Percentiles rank a stretch among this genome's conserved stretches.
Evolutionary conservation across 2,888 invertebrate genomes (phyloP).

Genomic region (Limnephilus rhombicus): DNA sequence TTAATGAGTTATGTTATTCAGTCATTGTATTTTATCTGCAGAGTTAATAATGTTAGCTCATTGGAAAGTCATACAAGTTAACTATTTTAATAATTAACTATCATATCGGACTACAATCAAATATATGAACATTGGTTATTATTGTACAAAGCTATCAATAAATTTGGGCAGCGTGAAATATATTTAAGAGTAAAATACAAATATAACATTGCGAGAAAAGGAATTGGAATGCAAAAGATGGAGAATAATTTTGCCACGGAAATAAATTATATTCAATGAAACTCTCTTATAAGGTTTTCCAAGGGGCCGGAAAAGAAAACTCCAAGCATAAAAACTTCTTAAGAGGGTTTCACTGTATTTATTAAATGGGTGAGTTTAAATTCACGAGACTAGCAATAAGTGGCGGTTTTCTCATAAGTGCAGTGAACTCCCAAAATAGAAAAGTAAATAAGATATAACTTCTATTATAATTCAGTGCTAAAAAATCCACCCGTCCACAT

Average conservation of each 20-base stretch:
- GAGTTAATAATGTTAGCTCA: background rate
- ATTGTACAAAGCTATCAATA: background rate
- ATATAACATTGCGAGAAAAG: background rate
- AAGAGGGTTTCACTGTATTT: background rate
- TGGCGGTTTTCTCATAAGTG: no score
- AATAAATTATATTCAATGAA: background rate
- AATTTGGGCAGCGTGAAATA: background rate
- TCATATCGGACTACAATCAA: background rate
- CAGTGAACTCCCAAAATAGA: no score
- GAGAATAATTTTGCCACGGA: background rate
- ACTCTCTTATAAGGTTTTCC: no score
- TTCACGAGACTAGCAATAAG: background rate
- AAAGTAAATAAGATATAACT: no score
- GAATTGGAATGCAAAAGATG: background rate
- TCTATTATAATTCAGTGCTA: no score
- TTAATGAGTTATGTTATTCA: constrained; percentile 1
- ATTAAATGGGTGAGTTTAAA: background rate
- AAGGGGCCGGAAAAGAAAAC: no score
- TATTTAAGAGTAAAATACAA: background rate
- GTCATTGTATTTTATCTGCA: background rate
- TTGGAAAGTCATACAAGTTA: background rate
- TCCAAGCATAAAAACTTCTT: no score
- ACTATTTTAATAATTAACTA: background rate
- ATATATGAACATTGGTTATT: background rate
- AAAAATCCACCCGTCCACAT: no score